Base-by-base conservation (phyloP, 1,140 invertebrate species). In the Bombyx mori region DNA sequence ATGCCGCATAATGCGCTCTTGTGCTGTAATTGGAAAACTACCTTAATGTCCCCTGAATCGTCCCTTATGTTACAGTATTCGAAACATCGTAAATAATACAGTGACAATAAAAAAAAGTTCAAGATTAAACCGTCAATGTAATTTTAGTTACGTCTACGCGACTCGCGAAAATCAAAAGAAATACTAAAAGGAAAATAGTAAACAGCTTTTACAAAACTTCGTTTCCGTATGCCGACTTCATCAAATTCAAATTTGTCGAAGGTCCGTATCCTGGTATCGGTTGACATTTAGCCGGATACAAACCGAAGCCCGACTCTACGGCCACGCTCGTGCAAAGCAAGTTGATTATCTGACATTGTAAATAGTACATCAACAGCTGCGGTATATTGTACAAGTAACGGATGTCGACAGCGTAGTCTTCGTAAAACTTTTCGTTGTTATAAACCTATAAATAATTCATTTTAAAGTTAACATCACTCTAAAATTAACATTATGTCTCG, bases 361-460 rank as follows among this genome's bases (percentile, higher is more conserved):
- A 60, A 44, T 77, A 63, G 60, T 71, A 80, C 65, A 72, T 71
- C 8, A 75, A 44, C n/a, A 86, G 56, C 44, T 75, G 73, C 5
- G 85, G 80, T 54, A 86, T 66, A 56, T 82, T 85, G 63, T 79
- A 82, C 18, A 85, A 57, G 49, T 77, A 86, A 0, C 82, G 73
- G 44, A 68, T 76, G 9, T 84, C 83, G 1, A 70, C 63, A 4
- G 73, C 76, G 44, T 77, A 70, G 5, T 53, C 58, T 1, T 49
- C 45, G 49, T 83, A 83, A 58, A 86, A 86, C 2, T 61, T 52
- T 10, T 73, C 58, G 7, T 74, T 65, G 46, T 73, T 59, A 55
- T 81, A 85, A 42, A 72, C 47, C 81, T 84, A 54, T 43, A 46
- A 42, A 44, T 48, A 51, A 44, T 12, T 9, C 18, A 43, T 12